Conservation (phyloP, 2,113 vertebrate genomes). For the Cheirogaleus medius region DNA sequence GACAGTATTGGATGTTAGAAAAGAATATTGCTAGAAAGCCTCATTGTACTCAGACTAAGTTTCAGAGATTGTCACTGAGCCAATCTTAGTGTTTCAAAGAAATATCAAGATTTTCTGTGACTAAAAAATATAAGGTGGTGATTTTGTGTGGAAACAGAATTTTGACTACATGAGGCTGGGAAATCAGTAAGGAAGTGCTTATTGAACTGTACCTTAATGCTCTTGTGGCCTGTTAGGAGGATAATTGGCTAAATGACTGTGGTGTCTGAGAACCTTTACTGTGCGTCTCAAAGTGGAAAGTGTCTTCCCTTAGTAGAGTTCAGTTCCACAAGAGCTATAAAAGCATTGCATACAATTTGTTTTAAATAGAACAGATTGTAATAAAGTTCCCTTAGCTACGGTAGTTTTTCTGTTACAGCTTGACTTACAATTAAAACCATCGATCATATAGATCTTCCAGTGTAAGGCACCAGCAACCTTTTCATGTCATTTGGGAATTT, state of each 20-base stretch:
- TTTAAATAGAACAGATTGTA: background rate
- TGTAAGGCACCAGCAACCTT: background rate
- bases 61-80: background rate
- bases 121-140: background rate
- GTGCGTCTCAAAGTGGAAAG: background rate
- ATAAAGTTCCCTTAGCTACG: background rate
- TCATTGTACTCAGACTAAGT: background rate
- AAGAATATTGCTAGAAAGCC: background rate
- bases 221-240: background rate
- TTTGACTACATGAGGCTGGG: background rate
- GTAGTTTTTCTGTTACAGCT: background rate
- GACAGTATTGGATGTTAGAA: background rate
- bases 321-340: background rate
- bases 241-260: background rate
- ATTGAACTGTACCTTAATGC: background rate
- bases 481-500: background rate
- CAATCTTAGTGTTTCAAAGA: background rate
- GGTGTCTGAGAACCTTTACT: background rate
- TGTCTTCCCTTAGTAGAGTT: background rate
- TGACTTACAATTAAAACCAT: conserved; percentile 32
- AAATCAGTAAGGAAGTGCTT: background rate
- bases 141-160: background rate
- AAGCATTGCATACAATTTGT: background rate
- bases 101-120: background rate
- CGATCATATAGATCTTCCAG: background rate